Evolutionary conservation across 2,113 vertebrate species (phyloP).

Genomic region (Hippocampus comes): DNA sequence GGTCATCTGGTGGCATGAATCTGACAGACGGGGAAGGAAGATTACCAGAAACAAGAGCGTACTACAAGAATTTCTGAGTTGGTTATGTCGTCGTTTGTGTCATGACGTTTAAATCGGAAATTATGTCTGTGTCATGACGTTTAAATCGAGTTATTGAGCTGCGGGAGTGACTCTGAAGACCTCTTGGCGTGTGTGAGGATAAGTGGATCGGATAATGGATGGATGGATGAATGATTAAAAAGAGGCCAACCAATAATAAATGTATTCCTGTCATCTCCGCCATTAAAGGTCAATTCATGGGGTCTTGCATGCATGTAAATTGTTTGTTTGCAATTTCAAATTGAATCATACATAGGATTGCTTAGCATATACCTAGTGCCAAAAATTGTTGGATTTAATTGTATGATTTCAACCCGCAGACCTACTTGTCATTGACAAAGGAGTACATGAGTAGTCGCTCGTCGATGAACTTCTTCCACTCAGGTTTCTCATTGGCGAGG

Average conservation of each 20-base stretch:
- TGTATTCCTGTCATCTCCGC: no score
- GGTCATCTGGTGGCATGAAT: slow-evolving; percentile 98
- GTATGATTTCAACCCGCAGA: background rate
- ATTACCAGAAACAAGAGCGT: background rate
- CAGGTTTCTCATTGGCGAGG: slow-evolving; percentile 91
- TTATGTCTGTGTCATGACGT: background rate
- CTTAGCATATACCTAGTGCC: background rate
- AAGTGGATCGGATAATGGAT: no score
- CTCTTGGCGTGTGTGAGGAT: no score
- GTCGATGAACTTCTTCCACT: slow-evolving; percentile 98
- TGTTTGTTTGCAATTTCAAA: background rate
- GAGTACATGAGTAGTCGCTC: slow-evolving; percentile 97
- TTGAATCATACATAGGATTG: background rate
- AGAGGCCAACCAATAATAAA: no score
- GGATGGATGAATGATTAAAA: no score
- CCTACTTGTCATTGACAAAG: slow-evolving; percentile 98
- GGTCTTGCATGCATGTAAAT: background rate
- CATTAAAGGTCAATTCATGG: no score
- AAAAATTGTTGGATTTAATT: background rate
- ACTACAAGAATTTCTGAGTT: background rate
- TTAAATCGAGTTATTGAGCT: no score
- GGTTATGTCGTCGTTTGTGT: background rate
- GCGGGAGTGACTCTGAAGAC: no score
- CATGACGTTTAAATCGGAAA: no score
- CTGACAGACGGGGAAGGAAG: slow-evolving; percentile 38